These are phyloP conservation scores for Notodromas monacha DNA, from an alignment of 2,888 invertebrate species.

Conservation along the genomic window DNA sequence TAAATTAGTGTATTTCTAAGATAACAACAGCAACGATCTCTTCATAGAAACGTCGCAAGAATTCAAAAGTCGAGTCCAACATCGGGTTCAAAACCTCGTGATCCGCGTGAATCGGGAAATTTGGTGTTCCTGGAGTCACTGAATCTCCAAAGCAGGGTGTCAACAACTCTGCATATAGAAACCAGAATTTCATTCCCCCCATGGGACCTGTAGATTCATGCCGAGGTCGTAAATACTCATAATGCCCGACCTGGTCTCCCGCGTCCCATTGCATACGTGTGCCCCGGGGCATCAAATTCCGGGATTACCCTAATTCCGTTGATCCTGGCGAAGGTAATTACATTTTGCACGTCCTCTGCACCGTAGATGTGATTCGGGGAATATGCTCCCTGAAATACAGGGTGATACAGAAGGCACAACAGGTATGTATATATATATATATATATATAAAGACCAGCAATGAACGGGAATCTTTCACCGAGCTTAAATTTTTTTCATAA, in stretches of 20 bases:
- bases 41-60: constrained; percentile 16
- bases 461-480: too few species aligned
- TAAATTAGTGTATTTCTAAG: too few species aligned
- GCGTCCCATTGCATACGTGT: constrained; percentile 15
- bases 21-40: too few species aligned
- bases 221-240: constrained; percentile 11
- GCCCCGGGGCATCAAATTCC: constrained; percentile 69
- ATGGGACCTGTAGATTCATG: constrained; percentile 10
- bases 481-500: too few species aligned
- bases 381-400: constrained; percentile 4
- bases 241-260: background rate
- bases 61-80: constrained; percentile 15
- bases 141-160: constrained; percentile 11
- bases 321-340: constrained; percentile 38
- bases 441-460: too few species aligned
- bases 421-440: too few species aligned
- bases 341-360: constrained; percentile 15
- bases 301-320: constrained; percentile 59
- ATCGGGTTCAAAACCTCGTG: constrained; percentile 15
- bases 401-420: too few species aligned
- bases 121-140: constrained; percentile 10
- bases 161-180: constrained; percentile 10
- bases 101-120: constrained; percentile 10
- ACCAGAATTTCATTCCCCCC: constrained; percentile 10
- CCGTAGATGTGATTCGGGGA: background rate